Percentiles rank a stretch among this genome's conserved stretches.
These are phyloP conservation scores for Nomada lathburiana DNA, from an alignment of 2,888 invertebrate species.

Conservation along the genomic window DNA sequence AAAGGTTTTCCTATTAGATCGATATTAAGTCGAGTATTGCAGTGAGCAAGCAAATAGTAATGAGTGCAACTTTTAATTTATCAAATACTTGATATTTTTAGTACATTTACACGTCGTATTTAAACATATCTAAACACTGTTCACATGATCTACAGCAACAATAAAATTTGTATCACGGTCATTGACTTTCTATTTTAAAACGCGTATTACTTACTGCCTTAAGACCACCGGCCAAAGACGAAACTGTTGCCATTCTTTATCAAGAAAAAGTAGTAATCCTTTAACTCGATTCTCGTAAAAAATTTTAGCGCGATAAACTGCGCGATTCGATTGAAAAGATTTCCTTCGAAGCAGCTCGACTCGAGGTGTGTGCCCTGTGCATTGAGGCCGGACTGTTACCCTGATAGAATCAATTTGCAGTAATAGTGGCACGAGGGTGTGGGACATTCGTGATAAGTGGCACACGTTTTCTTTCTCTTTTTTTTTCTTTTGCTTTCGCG, in stretches of 20 bases:
- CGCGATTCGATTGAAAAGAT: constrained; percentile 41
- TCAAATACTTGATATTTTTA: no score
- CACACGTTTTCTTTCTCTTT: constrained; percentile 12
- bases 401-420: constrained; percentile 58
- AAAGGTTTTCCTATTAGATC: no score
- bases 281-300: constrained; percentile 23
- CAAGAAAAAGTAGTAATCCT: neutral
- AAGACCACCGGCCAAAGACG: neutral
- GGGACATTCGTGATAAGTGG: constrained; percentile 42
- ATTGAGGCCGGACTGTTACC: constrained; percentile 9
- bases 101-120: no score
- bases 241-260: neutral
- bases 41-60: no score
- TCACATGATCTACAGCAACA: no score
- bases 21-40: no score
- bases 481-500: neutral
- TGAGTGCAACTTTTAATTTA: no score
- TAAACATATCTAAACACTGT: no score
- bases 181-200: no score
- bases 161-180: neutral
- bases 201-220: neutral
- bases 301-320: constrained; percentile 49
- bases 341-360: constrained; percentile 38
- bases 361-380: constrained; percentile 25
- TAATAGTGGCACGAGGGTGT: constrained; percentile 45